Base-by-base conservation (phyloP, 2,888 invertebrate species). In the Trimorus sp. region DNA sequence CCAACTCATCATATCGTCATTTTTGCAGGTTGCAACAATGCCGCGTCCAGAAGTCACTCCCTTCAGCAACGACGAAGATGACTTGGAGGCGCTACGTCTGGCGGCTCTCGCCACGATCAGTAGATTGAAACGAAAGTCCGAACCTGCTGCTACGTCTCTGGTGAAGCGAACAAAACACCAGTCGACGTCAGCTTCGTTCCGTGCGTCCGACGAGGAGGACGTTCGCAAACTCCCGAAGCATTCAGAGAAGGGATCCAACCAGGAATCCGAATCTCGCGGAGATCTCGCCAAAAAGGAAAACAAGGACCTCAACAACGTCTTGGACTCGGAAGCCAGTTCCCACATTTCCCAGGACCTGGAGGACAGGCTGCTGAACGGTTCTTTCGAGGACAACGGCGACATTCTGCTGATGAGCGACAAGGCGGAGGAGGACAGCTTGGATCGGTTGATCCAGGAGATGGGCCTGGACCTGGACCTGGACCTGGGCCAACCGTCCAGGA, bases 371-470 rank as follows among this genome's bases (percentile, higher is more conserved):
- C 83, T 85, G 14, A 87, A 86, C 11, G 74, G 79, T 7, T 84
- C 85, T 6, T 88, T 84, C 9, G 90, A 90, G 14, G 92, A 90
- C 48, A 92, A 92, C 65, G 90, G 91, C 63, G 91, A 91, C 49
- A 85, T 89, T 14, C 85, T 91, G 16, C 82, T 90, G n/a, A 91
- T 91, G 87, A 90, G 88, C 15, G 91, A 92, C 85, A 89, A 92
- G 38, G 91, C 92, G 80, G 92, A 92, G 74, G 90, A 92, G 59
- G 92, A 92, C 82, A 93, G 93, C 85, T 88, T 93, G 58, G 93
- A 93, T 75, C 92, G 92, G 4, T 86, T 93, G 42, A 93, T 93
- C 92, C 91, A 93, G 68, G 93, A 93, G 84, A 90, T 93, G 86
- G 93, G 93, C 2, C 66, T 69, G 77, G 93, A 93, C 87, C 0